Evolutionary conservation across 1,140 invertebrate genomes (phyloP).

Genomic region (Atta colombica): DNA sequence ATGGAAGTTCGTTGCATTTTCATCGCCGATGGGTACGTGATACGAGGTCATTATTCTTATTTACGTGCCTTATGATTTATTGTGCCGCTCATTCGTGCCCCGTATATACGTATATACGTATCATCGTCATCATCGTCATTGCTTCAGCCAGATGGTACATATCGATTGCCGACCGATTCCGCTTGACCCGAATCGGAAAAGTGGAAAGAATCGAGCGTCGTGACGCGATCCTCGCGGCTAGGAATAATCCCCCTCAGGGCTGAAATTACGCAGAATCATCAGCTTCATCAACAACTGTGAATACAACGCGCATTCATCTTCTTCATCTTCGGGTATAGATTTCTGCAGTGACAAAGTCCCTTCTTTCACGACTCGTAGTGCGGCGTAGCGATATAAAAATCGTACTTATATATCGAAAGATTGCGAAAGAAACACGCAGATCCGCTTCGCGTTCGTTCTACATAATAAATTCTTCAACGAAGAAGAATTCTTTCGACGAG

Average conservation of each 20-base stretch:
- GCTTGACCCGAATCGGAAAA: slow-evolving; percentile 51
- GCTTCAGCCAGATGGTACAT: slow-evolving; percentile 42
- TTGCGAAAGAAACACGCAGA: slow-evolving; percentile 22
- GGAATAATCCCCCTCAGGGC: slow-evolving; percentile 36
- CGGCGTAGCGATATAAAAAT: not conserved
- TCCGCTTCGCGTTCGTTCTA: slow-evolving; percentile 15
- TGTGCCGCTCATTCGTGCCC: slow-evolving; percentile 9
- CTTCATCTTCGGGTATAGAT: not conserved
- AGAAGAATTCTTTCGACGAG: slow-evolving; percentile 12
- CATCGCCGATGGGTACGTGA: not conserved
- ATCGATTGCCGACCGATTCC: slow-evolving; percentile 50
- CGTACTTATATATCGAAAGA: not conserved
- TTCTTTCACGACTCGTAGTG: not conserved
- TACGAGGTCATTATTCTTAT: slow-evolving; percentile 23
- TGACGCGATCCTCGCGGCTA: slow-evolving; percentile 7
- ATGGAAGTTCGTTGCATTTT: slow-evolving; percentile 21
- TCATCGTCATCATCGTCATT: slow-evolving; percentile 15
- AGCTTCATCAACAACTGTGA: not conserved
- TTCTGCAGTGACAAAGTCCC: slow-evolving; percentile 1
- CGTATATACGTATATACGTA: not conserved
- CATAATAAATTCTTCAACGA: slow-evolving; percentile 31
- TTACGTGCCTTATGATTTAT: slow-evolving; percentile 40
- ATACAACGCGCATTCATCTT: not conserved
- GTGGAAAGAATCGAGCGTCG: slow-evolving; percentile 36
- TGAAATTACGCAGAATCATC: slow-evolving; percentile 57